Conservation (phyloP, 2,113 vertebrate species). For the Micronycteris hirsuta region DNA sequence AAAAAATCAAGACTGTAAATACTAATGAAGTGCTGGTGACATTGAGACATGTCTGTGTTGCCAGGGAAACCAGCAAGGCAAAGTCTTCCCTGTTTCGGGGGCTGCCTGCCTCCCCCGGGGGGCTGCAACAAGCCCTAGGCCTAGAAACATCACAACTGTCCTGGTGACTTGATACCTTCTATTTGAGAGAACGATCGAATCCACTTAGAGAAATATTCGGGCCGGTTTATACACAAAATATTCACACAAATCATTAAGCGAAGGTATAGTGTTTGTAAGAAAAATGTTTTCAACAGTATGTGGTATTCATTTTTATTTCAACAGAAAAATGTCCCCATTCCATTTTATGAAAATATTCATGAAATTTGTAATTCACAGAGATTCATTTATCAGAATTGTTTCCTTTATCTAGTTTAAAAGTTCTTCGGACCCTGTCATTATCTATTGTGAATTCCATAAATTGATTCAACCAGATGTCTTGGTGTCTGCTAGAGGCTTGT, state of each 20-base stretch:
- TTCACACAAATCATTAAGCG: not conserved
- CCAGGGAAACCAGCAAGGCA: not conserved
- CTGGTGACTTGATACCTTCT: not conserved
- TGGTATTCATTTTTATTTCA: conserved; percentile 31
- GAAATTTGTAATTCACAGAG: not conserved
- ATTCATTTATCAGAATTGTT: not conserved
- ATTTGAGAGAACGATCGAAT: not conserved
- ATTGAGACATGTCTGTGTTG: not conserved
- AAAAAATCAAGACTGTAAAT: not conserved
- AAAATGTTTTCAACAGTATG: not conserved
- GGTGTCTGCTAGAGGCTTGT: not conserved
- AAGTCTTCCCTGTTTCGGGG: not conserved
- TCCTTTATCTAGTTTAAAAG: not conserved
- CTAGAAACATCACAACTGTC: not conserved
- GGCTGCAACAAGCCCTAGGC: not conserved
- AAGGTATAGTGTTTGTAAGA: not conserved
- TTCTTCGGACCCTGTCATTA: not conserved
- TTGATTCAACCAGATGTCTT: not conserved
- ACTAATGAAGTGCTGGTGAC: not conserved
- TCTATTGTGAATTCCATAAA: not conserved
- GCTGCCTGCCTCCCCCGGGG: not conserved
- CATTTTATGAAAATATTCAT: conserved; percentile 9
- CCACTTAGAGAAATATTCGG: not conserved
- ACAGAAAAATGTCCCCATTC: not conserved
- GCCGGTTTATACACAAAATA: not conserved